These are phyloP conservation scores for Ditylenchus dipsaci DNA, from an alignment of 1,140 invertebrate species.

Conservation along the genomic window DNA sequence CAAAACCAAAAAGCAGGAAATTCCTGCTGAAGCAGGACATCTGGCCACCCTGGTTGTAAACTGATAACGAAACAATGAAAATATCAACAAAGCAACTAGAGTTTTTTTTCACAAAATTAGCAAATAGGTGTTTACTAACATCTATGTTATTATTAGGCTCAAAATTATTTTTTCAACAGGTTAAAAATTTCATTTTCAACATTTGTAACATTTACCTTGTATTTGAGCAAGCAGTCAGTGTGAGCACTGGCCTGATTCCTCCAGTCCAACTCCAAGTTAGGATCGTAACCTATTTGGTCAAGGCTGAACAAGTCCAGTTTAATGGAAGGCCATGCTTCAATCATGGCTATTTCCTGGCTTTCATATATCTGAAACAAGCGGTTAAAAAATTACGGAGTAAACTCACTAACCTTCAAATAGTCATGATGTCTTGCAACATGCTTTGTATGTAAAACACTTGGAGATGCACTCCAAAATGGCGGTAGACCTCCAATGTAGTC, in stretches of 20 bases:
- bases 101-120: no score
- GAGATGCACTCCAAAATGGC: constrained; percentile 44
- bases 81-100: no score
- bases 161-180: no score
- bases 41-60: no score
- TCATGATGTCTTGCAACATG: constrained; percentile 33
- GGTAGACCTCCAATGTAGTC: constrained; percentile 47
- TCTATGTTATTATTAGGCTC: no score
- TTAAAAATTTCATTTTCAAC: no score
- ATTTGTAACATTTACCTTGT: no score
- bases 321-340: constrained; percentile 37
- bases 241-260: constrained; percentile 51
- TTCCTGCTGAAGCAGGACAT: no score
- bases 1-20: no score
- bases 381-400: neutral
- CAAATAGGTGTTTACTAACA: no score
- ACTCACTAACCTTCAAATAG: constrained; percentile 11
- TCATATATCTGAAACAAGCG: constrained; percentile 23
- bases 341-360: constrained; percentile 24
- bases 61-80: no score
- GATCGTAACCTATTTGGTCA: constrained; percentile 31
- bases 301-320: constrained; percentile 8
- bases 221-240: constrained; percentile 50
- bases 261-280: constrained; percentile 49
- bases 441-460: constrained; percentile 53